A percentile compares a stretch with the other conserved stretches of the same genome.
Evolutionary conservation across 92 coral and sea anemone genomes (phyloP).

Genomic region (Nematostella vectensis): DNA sequence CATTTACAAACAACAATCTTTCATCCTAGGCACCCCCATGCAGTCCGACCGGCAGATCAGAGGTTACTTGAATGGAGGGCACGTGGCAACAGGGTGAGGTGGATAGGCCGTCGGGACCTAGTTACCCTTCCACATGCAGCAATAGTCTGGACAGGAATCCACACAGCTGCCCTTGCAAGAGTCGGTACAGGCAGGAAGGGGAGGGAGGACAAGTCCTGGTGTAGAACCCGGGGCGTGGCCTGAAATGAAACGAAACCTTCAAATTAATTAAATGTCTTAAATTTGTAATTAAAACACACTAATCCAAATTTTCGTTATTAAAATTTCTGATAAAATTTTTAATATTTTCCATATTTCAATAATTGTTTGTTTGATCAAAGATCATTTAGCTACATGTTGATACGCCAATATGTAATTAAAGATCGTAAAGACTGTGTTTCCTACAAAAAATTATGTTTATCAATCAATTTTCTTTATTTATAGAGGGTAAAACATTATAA

Average conservation of each 20-base stretch:
- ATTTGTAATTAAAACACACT: too few relatives aligned
- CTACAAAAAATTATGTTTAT: too few relatives aligned
- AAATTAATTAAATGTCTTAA: too few relatives aligned
- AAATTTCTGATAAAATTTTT: too few relatives aligned
- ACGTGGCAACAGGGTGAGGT: slow-evolving; percentile 5
- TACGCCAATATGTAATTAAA: too few relatives aligned
- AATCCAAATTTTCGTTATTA: too few relatives aligned
- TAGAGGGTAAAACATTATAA: too few relatives aligned
- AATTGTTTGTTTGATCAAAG: too few relatives aligned
- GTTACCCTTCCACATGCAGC: slow-evolving; percentile 18
- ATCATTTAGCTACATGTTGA: too few relatives aligned
- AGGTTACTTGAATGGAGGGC: slow-evolving; percentile 15
- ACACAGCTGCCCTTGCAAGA: slow-evolving; percentile 18
- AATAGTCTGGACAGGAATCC: slow-evolving; percentile 25
- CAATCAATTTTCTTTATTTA: too few relatives aligned
- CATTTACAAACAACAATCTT: slow-evolving; percentile 20
- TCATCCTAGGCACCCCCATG: not conserved
- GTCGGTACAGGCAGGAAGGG: slow-evolving; percentile 22
- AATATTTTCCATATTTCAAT: too few relatives aligned
- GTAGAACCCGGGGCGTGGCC: slow-evolving; percentile 36
- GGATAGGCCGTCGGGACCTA: not conserved
- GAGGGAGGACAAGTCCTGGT: slow-evolving; percentile 14
- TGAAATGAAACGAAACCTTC: not conserved
- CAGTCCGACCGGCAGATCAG: slow-evolving; percentile 24
- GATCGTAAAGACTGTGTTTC: too few relatives aligned